These are phyloP conservation scores for Calliopum simillimum DNA, from an alignment of 2,888 invertebrate genomes.

Conservation along the genomic window DNA sequence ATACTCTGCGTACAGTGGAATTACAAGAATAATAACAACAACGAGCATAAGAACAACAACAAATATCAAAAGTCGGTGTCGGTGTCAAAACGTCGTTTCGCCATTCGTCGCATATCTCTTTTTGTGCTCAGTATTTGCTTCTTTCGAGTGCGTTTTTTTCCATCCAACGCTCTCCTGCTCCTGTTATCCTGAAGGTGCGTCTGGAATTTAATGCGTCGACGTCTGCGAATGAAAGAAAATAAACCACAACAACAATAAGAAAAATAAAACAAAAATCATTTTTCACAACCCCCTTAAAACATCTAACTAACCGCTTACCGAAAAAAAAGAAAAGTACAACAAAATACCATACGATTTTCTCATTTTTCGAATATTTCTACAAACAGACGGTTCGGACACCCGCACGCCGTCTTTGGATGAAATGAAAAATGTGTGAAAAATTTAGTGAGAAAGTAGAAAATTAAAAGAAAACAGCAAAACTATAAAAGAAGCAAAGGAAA, in stretches of 20 bases:
- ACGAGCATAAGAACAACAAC: neutral
- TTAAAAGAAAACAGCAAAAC: too few relatives aligned
- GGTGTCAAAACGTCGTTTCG: neutral
- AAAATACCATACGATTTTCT: too few relatives aligned
- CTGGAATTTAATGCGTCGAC: constrained; percentile 36
- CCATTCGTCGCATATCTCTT: constrained; percentile 1
- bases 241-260: constrained; percentile 6
- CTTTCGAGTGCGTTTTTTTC: neutral
- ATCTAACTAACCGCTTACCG: too few relatives aligned
- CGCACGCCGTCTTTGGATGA: too few relatives aligned
- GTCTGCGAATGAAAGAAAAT: neutral
- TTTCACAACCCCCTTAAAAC: too few relatives aligned
- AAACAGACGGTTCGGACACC: too few relatives aligned
- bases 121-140: neutral
- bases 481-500: too few relatives aligned
- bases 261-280: neutral
- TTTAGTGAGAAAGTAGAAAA: too few relatives aligned
- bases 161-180: neutral
- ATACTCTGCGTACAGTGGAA: neutral
- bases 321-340: too few relatives aligned
- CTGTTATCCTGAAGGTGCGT: constrained; percentile 41
- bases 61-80: constrained; percentile 27
- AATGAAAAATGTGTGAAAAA: too few relatives aligned
- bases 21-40: neutral
- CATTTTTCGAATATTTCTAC: too few relatives aligned